Evolutionary conservation across 2,797 vertebrate species (phyloP).

Genomic region (Manis javanica): DNA sequence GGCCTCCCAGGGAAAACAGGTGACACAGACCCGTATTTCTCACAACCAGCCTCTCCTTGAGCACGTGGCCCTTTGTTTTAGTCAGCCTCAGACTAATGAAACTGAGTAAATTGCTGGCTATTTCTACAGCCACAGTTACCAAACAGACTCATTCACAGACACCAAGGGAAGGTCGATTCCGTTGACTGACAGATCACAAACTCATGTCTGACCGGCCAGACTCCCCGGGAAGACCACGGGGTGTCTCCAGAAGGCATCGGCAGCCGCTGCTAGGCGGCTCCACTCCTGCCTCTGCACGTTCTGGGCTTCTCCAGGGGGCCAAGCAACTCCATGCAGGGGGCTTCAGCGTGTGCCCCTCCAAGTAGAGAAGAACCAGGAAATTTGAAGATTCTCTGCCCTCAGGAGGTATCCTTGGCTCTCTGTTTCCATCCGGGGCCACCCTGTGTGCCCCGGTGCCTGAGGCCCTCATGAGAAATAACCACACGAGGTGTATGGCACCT

Average conservation of each 20-base stretch:
- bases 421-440: neutral
- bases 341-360: neutral
- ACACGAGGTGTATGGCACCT: neutral
- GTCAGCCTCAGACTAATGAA: conserved; percentile 1
- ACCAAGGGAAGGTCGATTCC: neutral
- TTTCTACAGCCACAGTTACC: neutral
- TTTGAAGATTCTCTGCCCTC: neutral
- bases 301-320: neutral
- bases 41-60: neutral
- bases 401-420: neutral
- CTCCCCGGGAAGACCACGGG: neutral
- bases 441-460: neutral
- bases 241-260: neutral
- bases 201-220: neutral
- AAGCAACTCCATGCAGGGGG: neutral
- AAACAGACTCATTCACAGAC: neutral
- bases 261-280: neutral
- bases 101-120: neutral
- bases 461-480: neutral
- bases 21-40: neutral
- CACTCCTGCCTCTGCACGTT: neutral
- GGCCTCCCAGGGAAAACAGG: neutral
- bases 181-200: neutral
- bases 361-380: neutral
- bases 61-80: neutral